Base-by-base conservation (phyloP, 2,888 invertebrate species). In the Punctoribates punctum region DNA sequence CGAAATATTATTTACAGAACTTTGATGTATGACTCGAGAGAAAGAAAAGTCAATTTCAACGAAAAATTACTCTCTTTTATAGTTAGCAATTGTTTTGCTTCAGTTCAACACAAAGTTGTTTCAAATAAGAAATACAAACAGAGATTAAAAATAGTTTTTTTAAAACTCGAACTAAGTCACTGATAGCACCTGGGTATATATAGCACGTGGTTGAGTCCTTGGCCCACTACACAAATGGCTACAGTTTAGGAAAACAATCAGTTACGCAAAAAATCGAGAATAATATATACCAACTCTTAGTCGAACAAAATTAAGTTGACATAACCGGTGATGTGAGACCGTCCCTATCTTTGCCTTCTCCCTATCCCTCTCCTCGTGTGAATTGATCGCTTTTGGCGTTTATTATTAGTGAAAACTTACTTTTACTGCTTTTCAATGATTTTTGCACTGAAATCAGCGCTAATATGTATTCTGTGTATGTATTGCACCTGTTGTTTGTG, bases 301-400 rank as follows among this genome's bases (percentile, higher is more conserved):
- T 38, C 5, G 29, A 5, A 34, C 34, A 20, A 23, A 70, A 70
- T 70, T 70, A 57, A 60, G 38, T 25, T 51, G 70, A 76, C 48
- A 27, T 27, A 51, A 48, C 74, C 70, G 62, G 62, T 70, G 17
- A 73, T 51, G 65, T 73, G 65, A 73, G 38, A 70, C 46, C 70
- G 23, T 67, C 38, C 4, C 13, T 57, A 17, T 57, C 57, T 57
- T 11, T 57, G 1, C 11, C 25, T 27, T 42, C n/a, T 48, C 23
- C 20, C 34, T 20, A 75, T 74, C 76, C 48, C 62, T 77, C 70
- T 46, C 65, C 76, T 75, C 34, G 5, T 74, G 77, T 62, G 74
- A 67, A n/a, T n/a, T 74, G 54, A 20, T 51, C 73, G 48, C 51
- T 51, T 73, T 15, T 11, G 54, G n/a, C 67, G 34, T 34, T 34